These are phyloP conservation scores for Nebria ingens DNA, from an alignment of 1,140 invertebrate species.

Conservation along the genomic window DNA sequence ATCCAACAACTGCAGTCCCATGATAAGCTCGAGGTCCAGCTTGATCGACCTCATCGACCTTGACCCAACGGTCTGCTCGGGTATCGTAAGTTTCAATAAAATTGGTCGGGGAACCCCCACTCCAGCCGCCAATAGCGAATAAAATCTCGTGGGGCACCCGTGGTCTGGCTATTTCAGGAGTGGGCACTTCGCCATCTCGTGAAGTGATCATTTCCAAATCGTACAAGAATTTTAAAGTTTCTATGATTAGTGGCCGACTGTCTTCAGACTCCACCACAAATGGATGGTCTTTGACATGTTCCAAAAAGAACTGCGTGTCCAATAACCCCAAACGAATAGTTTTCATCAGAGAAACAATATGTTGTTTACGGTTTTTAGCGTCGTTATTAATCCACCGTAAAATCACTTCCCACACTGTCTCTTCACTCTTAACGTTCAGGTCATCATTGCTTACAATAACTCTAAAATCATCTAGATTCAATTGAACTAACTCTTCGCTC, in stretches of 20 bases:
- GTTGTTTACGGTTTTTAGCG: slow-evolving; percentile 25
- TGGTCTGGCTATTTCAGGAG: slow-evolving; percentile 52
- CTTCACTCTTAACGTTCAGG: slow-evolving; percentile 58
- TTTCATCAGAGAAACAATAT: slow-evolving; percentile 50
- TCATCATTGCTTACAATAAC: slow-evolving; percentile 64
- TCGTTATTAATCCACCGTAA: slow-evolving; percentile 49
- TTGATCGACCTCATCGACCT: slow-evolving; percentile 48
- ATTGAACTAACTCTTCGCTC: slow-evolving; percentile 60
- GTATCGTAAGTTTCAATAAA: slow-evolving; percentile 70
- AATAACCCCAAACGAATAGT: slow-evolving; percentile 74
- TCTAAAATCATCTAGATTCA: slow-evolving; percentile 56
- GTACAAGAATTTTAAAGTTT: slow-evolving; percentile 61
- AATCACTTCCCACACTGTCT: slow-evolving; percentile 53
- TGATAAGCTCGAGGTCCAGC: slow-evolving; percentile 59
- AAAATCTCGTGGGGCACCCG: slow-evolving; percentile 57
- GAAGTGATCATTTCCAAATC: slow-evolving; percentile 59
- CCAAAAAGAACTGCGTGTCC: slow-evolving; percentile 68
- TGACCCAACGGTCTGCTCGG: slow-evolving; percentile 62
- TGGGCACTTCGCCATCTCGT: slow-evolving; percentile 46
- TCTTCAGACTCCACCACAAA: slow-evolving; percentile 51
- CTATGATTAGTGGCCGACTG: slow-evolving; percentile 60
- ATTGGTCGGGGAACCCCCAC: slow-evolving; percentile 55
- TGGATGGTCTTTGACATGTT: slow-evolving; percentile 53
- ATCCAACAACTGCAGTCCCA: slow-evolving; percentile 53
- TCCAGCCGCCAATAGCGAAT: slow-evolving; percentile 70